A percentile compares a stretch with the other conserved stretches of the same genome.
phyloP scores from a whole-genome alignment of 2,113 vertebrate genomes.

The cattle (Bos taurus) region ARS-UCD2.0 NC_037356.1:46902001-46902500 shows the following conservation, averaged over 20 bases:
- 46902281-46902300: neutral
- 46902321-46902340: neutral
- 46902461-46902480: fast-evolving
- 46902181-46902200: neutral
- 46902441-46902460: neutral
- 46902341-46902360: neutral
- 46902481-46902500: neutral
- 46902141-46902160: neutral
- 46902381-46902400: fast-evolving
- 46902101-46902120: neutral
- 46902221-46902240: neutral
- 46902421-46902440: neutral
- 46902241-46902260: fast-evolving
- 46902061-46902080: neutral
- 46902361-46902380: neutral
- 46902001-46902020: neutral
- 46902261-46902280: neutral
- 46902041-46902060: neutral
- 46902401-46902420: neutral
- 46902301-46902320: neutral
- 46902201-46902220: neutral
- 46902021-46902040: neutral
- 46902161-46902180: neutral
- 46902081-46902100: neutral
- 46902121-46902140: neutral